Evolutionary conservation across 2,797 vertebrate genomes (phyloP).

Genomic region (Phalloptychus januarius): DNA sequence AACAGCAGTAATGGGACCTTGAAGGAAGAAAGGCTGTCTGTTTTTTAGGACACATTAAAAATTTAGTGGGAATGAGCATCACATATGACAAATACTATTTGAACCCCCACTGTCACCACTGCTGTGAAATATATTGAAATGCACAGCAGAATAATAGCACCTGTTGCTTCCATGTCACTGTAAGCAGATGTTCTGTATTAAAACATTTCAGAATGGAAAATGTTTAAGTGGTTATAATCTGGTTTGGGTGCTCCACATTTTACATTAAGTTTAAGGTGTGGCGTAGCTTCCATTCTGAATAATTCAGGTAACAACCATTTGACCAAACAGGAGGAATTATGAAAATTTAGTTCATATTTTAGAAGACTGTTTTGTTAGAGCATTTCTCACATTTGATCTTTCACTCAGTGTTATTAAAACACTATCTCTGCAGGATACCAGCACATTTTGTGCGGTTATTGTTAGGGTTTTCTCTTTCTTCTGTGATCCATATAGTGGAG

Average conservation of each 20-base stretch:
- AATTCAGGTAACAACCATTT: background rate
- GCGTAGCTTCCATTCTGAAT: background rate
- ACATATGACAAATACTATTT: background rate
- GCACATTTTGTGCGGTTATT: background rate
- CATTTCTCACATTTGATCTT: constrained; percentile 27
- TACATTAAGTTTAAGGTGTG: too few relatives aligned
- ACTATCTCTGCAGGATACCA: background rate
- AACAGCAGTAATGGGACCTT: background rate
- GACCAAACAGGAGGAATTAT: background rate
- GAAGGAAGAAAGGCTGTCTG: background rate
- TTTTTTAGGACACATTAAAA: background rate
- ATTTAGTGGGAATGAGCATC: background rate
- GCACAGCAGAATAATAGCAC: background rate
- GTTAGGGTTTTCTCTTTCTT: background rate
- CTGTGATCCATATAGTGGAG: background rate
- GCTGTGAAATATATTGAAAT: background rate
- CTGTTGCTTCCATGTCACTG: background rate
- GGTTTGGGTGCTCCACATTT: too few relatives aligned
- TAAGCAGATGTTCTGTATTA: background rate
- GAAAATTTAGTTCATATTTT: too few relatives aligned
- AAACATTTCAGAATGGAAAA: background rate
- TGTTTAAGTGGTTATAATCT: background rate
- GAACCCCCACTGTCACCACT: background rate
- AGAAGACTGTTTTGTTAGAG: constrained; percentile 42
- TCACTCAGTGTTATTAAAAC: constrained; percentile 21